Evolutionary conservation across 1,140 invertebrate genomes (phyloP).

Genomic region (Spodoptera frugiperda): DNA sequence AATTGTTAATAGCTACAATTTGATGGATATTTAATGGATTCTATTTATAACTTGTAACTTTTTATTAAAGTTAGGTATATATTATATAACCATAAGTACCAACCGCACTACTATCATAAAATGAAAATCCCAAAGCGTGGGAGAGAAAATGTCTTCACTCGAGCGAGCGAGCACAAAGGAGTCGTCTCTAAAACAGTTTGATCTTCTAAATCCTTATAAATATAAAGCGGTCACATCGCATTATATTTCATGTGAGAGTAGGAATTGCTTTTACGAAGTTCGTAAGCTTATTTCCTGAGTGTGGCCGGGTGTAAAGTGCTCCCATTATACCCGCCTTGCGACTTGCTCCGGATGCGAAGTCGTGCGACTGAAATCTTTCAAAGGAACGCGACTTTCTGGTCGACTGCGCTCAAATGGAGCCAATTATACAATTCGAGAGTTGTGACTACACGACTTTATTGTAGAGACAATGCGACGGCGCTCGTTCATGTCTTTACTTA

Average conservation of each 20-base stretch:
- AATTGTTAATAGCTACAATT: too few species aligned
- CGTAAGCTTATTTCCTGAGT: conserved; percentile 84
- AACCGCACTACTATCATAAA: conserved; percentile 1
- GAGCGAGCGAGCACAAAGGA: conserved; percentile 49
- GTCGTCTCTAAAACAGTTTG: conserved; percentile 59
- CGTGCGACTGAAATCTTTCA: conserved; percentile 70
- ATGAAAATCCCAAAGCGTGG: conserved; percentile 24
- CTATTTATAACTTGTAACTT: too few species aligned
- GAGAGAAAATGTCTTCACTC: conserved; percentile 39
- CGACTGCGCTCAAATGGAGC: conserved; percentile 70
- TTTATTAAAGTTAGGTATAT: too few species aligned
- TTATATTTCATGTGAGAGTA: conserved; percentile 83
- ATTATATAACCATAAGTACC: background rate
- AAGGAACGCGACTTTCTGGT: conserved; percentile 78
- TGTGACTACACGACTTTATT: conserved; percentile 26
- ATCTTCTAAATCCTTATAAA: conserved; percentile 81
- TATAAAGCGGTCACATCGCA: conserved; percentile 78
- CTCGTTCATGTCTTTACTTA: conserved; percentile 42
- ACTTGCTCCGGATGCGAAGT: conserved; percentile 65
- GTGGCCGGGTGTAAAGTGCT: conserved; percentile 81
- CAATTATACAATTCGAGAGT: conserved; percentile 65
- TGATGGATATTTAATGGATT: too few species aligned
- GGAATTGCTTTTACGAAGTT: conserved; percentile 85
- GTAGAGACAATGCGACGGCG: conserved; percentile 8
- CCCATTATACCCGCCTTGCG: conserved; percentile 71